These are phyloP conservation scores for Cryptomyrus ogoouensis DNA, from an alignment of 2,113 vertebrate genomes.

Conservation along the genomic window DNA sequence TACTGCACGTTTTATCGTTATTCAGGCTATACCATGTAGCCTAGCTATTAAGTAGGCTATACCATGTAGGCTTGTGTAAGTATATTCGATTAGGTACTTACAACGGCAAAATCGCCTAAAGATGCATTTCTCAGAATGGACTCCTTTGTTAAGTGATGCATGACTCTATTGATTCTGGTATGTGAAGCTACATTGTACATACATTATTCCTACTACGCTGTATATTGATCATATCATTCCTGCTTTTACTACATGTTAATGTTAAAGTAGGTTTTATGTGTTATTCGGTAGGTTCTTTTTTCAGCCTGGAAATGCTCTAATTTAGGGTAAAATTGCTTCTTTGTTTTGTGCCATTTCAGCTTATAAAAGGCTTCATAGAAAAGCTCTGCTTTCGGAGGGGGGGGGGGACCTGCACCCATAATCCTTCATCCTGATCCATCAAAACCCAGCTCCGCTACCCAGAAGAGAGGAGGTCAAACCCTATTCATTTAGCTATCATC, in stretches of 20 bases:
- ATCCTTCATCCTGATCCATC: conserved; percentile 29
- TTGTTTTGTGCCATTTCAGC: neutral
- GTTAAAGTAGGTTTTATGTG: neutral
- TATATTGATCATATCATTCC: neutral
- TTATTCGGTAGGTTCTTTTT: neutral
- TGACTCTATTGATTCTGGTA: neutral
- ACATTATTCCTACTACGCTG: neutral
- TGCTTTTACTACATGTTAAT: neutral
- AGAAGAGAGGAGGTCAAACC: neutral
- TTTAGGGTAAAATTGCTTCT: neutral
- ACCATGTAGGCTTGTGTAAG: neutral
- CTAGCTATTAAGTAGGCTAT: neutral
- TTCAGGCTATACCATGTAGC: neutral
- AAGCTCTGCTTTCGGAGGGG: neutral
- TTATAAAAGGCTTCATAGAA: neutral
- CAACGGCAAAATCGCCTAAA: neutral
- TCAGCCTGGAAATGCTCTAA: neutral
- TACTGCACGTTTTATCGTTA: neutral
- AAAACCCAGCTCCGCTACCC: conserved; percentile 64
- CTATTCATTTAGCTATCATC: neutral
- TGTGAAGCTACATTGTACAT: neutral
- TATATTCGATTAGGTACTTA: neutral
- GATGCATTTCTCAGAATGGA: neutral
- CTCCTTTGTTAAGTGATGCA: neutral
- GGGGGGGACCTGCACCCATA: neutral